A percentile compares a stretch with the other conserved stretches of the same genome.
Conservation (phyloP, 2,888 invertebrate genomes). For the Drosophila putrida region DNA sequence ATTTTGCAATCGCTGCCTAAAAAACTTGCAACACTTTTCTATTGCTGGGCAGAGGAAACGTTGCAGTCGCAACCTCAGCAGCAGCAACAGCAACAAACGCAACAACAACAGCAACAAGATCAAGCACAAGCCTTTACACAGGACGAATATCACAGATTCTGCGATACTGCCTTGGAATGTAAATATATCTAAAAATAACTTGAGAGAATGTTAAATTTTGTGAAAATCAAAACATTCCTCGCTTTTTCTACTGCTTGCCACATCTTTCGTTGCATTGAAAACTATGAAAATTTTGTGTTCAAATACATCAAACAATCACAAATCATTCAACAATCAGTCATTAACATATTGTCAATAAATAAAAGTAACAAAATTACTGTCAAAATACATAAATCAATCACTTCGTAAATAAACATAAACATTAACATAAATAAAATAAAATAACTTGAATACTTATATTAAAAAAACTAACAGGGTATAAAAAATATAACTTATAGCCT, state of each 20-base stretch:
- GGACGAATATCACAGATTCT: conserved; percentile 93
- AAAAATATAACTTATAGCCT: no score
- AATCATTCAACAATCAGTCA: background rate
- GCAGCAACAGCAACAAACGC: conserved; percentile 52
- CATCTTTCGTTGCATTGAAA: conserved; percentile 13
- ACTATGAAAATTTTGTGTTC: background rate
- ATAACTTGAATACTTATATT: no score
- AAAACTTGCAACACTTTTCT: conserved; percentile 47
- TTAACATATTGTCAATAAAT: background rate
- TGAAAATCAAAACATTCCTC: conserved; percentile 2
- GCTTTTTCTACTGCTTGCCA: conserved; percentile 35
- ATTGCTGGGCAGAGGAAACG: conserved; percentile 52
- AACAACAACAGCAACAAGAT: conserved; percentile 55
- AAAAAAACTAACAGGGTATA: no score
- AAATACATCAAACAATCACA: conserved; percentile 10
- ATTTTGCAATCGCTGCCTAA: conserved; percentile 34
- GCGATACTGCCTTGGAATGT: conserved; percentile 93
- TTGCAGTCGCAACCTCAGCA: conserved; percentile 12
- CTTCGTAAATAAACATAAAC: background rate
- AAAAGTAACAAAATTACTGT: background rate
- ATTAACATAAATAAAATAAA: background rate
- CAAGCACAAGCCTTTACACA: conserved; percentile 86
- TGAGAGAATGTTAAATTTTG: conserved; percentile 1
- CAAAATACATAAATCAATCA: background rate
- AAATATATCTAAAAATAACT: conserved; percentile 83